Base-by-base conservation (phyloP, 2,797 vertebrate species). In the Pseudomugil tenellus region DNA sequence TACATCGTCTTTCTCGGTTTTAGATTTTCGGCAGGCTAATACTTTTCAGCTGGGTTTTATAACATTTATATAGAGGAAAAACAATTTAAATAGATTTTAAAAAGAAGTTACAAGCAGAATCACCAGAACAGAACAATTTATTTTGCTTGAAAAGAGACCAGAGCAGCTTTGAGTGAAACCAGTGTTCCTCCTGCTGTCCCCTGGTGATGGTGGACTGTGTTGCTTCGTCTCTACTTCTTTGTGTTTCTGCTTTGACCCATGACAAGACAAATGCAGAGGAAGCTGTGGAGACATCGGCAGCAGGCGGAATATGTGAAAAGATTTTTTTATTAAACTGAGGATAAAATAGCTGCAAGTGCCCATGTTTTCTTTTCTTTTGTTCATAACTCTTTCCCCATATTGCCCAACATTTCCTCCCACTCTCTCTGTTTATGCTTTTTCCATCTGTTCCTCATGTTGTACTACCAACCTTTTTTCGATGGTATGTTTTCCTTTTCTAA, bases 81-180 rank as follows among this genome's bases (percentile, higher is more conserved):
- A 13, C 21, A 79, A 83, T 37, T 67, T 61, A 55, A 11, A 57
- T 32, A 67, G 72, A 9, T 87, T 54, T 55, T 43, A 73, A 49
- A 68, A 62, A 58, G 74, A 65, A 29, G 34, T 64, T 86, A 79
- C 68, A 43, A 67, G 75, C 72, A 78, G 63, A 72, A 80, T 79
- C 77, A 78, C 74, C 84, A 89, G 88, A 93, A 89, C 89, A 90
- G 31, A 85, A 70, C 13, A 68, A 80, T 85, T 87, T 88, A 76
- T 84, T 57, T 87, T 86, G 79, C 82, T 83, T 86, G 66, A 92
- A 89, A 90, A 86, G 81, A 83, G 86, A 85, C 63, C 77, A 67
- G 79, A 79, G 81, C 68, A 52, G 79, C 70, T 79, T 60, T 86
- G 86, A 92, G 85, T 82, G 79, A 89, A 92, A 87, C 83, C 89